Evolutionary conservation across 1,140 invertebrate species (phyloP), one percentile per base, ranked within the genome.

Genomic region (Lepidurus couesii): DNA sequence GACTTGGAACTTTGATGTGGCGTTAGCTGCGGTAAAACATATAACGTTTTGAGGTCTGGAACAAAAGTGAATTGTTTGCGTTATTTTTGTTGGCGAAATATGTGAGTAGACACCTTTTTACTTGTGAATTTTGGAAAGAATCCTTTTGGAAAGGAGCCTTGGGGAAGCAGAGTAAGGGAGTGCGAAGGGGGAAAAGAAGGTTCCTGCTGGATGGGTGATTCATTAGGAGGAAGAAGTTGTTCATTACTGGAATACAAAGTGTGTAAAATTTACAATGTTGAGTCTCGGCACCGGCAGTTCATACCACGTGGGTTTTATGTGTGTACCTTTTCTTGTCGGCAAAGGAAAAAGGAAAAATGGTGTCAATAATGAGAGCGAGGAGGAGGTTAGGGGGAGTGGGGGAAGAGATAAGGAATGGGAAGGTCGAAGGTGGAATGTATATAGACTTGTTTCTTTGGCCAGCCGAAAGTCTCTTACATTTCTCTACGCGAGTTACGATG

Each of bases 241-340:
- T 21, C 53, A 65, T 16, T 65, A 65, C 9, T 21, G 13, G 53
- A n/a, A 21, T 13, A n/a, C 16, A 21, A 65, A 65, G 16, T 65
- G 53, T n/a, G 9, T 13, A 65, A 65, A 65, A 21, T 65, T 9
- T 13, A 34, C 34, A 34, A n/a, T 13, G 16, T 65, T 65, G 16
- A 65, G 21, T 21, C 16, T 13, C 53, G 53, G n/a, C 13, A 65
- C 21, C 53, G 53, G 53, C 16, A 21, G 21, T 34, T 34, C 5
- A 65, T 65, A 65, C 53, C 53, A 65, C 53, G 53, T 65, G 53
- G 53, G 53, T 65, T 65, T 65, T 13, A 65, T 65, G 53, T 65
- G 53, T 65, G 53, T 65, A 65, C 53, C 53, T 65, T 65, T 65
- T 65, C 53, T 65, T 16, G 53, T 65, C 53, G 53, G 53, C 13